Conservation (phyloP, 2,888 invertebrate species). For the Agrotis clavis region DNA sequence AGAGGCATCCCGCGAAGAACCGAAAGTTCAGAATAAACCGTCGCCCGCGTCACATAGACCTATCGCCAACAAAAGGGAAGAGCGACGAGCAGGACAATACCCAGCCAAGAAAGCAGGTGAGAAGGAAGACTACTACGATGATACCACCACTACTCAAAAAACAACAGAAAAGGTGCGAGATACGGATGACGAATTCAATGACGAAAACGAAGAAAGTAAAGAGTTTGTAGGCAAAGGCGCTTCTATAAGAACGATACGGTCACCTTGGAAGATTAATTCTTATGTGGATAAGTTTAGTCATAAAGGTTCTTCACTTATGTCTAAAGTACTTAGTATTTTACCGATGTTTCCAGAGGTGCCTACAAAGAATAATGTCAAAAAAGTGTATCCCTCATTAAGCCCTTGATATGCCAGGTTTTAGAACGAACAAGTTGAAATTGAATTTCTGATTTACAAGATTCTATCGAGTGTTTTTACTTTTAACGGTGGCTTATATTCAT, state of each 20-base stretch:
- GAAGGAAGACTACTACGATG: constrained; percentile 78
- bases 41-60: constrained; percentile 27
- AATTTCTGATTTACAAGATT: constrained; percentile 3
- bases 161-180: constrained; percentile 54
- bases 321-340: constrained; percentile 72
- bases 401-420: constrained; percentile 13
- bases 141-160: constrained; percentile 64
- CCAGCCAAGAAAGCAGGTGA: constrained; percentile 62
- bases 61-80: constrained; percentile 62
- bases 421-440: constrained; percentile 2
- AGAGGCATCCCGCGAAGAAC: constrained; percentile 42
- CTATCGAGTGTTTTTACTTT: constrained; percentile 7
- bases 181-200: constrained; percentile 69
- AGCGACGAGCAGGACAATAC: constrained; percentile 47
- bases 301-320: constrained; percentile 64
- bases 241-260: constrained; percentile 70
- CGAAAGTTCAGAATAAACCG: constrained; percentile 64
- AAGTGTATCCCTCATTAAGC: neutral
- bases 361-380: constrained; percentile 15
- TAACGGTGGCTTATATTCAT: constrained; percentile 14
- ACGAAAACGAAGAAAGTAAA: constrained; percentile 74
- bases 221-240: constrained; percentile 65
- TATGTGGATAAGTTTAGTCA: constrained; percentile 71
- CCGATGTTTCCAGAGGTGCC: constrained; percentile 79
- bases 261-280: constrained; percentile 70